Evolutionary conservation across 2,888 invertebrate genomes (phyloP), one percentile per base, ranked within the genome.

Genomic region (Ypsolopha scabrella): DNA sequence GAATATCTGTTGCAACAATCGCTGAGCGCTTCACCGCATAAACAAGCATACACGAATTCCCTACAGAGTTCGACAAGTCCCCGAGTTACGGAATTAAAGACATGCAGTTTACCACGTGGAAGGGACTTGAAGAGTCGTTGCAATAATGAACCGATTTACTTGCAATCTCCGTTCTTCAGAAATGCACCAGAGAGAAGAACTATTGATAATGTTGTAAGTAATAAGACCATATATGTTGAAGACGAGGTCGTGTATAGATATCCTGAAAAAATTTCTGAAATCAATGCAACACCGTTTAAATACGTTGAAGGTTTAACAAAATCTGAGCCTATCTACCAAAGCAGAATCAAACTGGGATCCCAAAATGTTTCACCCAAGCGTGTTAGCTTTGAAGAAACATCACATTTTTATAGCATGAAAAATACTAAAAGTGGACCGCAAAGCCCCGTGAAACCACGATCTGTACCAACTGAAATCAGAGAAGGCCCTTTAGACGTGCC

Each of bases 1-100:
- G 80, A 87, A 54, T 87, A 86, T 59, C 69, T 80, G 41, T 60
- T 79, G 14, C 64, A 68, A 39, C 81, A 86, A 41, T 77, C 73
- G 3, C 47, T 68, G 6, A 60, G 60, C 39, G 59, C 66, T 11
- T 60, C 70, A n/a, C 53, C 7, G 53, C 24, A 4, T 54, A 45
- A 55, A 56, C 33, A 62, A 68, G 2, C 24, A 48, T 59, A 67
- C 51, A 57, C 62, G 1, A 60, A 65, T 55, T 72, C 70, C 0
- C 68, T 63, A 54, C 63, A 71, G 43, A 76, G 73, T 52, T 63
- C 72, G 37, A 72, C 76, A 1, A 72, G 62, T 52, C 67, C 73
- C 34, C 64, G 63, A 48, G 51, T 61, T 35, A 52, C 63, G 33
- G 73, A 77, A 54, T 58, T 69, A 7, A 74, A 68, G 59, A 78